Evolutionary conservation across 2,797 vertebrate genomes (phyloP).

Genomic region (Sandelia bainsii): DNA sequence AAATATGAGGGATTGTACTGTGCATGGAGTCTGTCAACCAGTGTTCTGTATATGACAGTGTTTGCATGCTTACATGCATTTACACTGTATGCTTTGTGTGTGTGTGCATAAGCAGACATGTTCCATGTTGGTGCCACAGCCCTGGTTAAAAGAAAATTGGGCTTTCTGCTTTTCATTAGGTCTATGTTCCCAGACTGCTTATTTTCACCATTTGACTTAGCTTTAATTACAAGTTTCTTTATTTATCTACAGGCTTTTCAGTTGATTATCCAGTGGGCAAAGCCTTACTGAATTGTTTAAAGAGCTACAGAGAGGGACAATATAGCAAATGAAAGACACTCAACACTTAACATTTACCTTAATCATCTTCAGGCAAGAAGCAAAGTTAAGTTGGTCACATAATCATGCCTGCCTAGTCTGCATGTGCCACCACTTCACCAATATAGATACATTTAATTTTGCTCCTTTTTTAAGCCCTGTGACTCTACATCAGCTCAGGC

Average conservation of each 20-base stretch:
- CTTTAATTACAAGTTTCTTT: conserved; percentile 74
- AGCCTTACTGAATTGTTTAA: conserved; percentile 69
- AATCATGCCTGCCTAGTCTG: conserved; percentile 47
- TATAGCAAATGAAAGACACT: conserved; percentile 36
- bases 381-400: conserved; percentile 55
- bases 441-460: conserved; percentile 58
- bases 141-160: conserved; percentile 47
- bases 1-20: neutral
- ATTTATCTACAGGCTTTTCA: conserved; percentile 72
- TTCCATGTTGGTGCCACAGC: conserved; percentile 34
- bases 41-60: neutral
- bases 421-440: conserved; percentile 71
- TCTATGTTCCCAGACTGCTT: conserved; percentile 63
- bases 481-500: conserved; percentile 15
- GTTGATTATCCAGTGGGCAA: conserved; percentile 70
- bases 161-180: conserved; percentile 76
- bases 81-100: conserved; percentile 19
- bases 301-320: conserved; percentile 45
- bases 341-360: conserved; percentile 55
- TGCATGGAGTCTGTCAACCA: neutral
- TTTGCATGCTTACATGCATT: conserved; percentile 36
- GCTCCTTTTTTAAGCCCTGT: conserved; percentile 20
- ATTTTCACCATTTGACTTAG: conserved; percentile 77
- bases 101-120: conserved; percentile 39
- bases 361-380: conserved; percentile 60